Base-by-base conservation (phyloP, 1,140 invertebrate species). In the Palaemon carinicauda region DNA sequence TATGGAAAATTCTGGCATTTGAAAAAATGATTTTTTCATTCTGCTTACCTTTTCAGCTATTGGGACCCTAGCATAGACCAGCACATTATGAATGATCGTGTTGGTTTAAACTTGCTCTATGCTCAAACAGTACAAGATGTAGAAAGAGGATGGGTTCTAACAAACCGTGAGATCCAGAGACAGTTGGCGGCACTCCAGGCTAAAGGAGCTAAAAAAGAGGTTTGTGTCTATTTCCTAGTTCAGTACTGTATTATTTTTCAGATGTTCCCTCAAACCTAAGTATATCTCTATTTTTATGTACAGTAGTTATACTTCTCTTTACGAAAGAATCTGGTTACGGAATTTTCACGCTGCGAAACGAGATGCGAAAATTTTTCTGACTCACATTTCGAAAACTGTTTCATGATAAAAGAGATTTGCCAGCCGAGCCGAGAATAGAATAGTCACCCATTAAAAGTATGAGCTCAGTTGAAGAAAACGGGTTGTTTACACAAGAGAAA, bases 31-130 rank as follows among this genome's bases (percentile, higher is more conserved):
- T 21, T 15, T 41, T 33, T 10, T 33, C n/a, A 3, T 69, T 1
- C 14, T 74, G 17, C 31, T 19, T 29, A 51, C 21, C 21, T 83
- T 93, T 94, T 83, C 91, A 96, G 96, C 92, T 98, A 96, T 91
- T 99, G 97, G 98, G 96, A 98, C 91, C 92, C 94, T 19, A 93
- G 92, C 54, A 96, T 95, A 92, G 97, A 99, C 92, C 92, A 95
- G 73, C 94, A 96, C 90, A 91, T 98, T 75, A 93, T 97, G 91
- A 93, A 93, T 78, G 95, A 98, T 92, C 93, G 94, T 87, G 93
- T 97, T 21, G 95, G 96, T 9, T 91, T 97, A 90, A 97, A 98
- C 92, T 92, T 99, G 56, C 92, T 99, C 0, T 98, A 97, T 91
- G 93, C 95, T 80, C 97, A 99, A 94, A 95, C 96, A 69, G 94